phyloP scores from a whole-genome alignment of 1,140 invertebrate species.

The Drosophila auraria region DNA sequence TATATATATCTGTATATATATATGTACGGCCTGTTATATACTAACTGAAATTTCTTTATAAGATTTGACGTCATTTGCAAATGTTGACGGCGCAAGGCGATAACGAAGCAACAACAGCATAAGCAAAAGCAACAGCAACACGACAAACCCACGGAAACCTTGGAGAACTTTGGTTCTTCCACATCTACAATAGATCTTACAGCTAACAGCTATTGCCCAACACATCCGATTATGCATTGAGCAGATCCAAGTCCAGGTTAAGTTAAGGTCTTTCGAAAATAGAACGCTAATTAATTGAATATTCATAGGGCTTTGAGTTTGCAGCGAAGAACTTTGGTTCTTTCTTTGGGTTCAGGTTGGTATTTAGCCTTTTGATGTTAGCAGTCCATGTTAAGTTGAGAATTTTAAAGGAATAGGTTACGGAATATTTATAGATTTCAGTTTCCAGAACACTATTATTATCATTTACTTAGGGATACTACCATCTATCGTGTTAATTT shows the following conservation, averaged over 20 bases:
- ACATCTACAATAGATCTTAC: slow-evolving; percentile 18
- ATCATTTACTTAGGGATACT: too few species aligned
- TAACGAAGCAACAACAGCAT: slow-evolving; percentile 62
- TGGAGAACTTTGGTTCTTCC: slow-evolving; percentile 14
- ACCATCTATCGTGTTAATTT: too few species aligned
- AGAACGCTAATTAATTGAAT: too few species aligned
- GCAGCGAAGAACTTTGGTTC: not conserved
- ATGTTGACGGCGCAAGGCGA: slow-evolving; percentile 60
- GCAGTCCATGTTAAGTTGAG: too few species aligned
- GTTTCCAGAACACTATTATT: too few species aligned
- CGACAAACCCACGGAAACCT: not conserved
- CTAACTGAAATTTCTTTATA: slow-evolving; percentile 59
- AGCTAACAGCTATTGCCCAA: not conserved
- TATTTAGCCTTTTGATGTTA: too few species aligned
- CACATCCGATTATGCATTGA: not conserved
- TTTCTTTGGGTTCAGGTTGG: not conserved
- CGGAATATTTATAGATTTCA: too few species aligned
- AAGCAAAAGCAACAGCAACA: slow-evolving; percentile 20
- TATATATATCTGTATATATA: slow-evolving; percentile 3
- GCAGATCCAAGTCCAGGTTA: not conserved
- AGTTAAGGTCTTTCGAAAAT: too few species aligned
- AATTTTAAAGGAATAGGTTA: too few species aligned
- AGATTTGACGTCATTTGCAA: slow-evolving; percentile 80
- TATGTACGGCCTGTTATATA: slow-evolving; percentile 23
- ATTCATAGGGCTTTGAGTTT: not conserved